Base-by-base conservation (phyloP, 2,888 invertebrate genomes). In the Fabriciana adippe region DNA sequence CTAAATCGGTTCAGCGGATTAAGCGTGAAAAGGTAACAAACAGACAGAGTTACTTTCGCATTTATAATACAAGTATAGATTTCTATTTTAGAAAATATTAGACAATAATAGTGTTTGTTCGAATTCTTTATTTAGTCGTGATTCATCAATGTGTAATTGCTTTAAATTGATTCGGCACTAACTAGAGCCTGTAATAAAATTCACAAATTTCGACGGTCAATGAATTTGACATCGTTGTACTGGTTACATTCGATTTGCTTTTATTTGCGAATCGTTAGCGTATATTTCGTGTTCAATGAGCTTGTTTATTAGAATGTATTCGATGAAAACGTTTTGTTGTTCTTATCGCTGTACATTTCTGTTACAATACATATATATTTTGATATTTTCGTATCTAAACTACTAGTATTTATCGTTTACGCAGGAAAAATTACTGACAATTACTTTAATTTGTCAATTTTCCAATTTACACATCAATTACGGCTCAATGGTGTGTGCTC, bases 181-280 rank as follows among this genome's bases (percentile, higher is more conserved):
- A 71, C 72, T 76, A 71, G 72, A 68, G 72, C 51, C 65, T 54
- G 47, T 66, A 76, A 81, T 78, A 75, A 76, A 81, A 80, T 76
- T 76, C 77, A 76, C 73, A 82, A 85, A 81, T 79, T 78, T 78
- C 72, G 64, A 62, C 72, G 85, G 85, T 87, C 79, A 88, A 85
- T 78, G 75, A 79, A 80, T 80, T 85, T 86, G 86, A 81, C 84
- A 72, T 73, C 56, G 35, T 53, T 62, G 45, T 45, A 64, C 68
- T 64, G 68, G 53, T 64, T 55, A 69, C 64, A 64, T 71, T 71
- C 35, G 68, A 71, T 72, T 71, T 62, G 60, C 35, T 67, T 60
- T 55, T 63, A 65, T 68, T 69, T 67, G 55, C 51, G 18, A 60
- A 59, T 60, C 31, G 26, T 11, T 31, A 31, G 48, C 6, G 47